These are phyloP conservation scores for Caradrina kadenii DNA, from an alignment of 2,888 invertebrate species.

Conservation along the genomic window DNA sequence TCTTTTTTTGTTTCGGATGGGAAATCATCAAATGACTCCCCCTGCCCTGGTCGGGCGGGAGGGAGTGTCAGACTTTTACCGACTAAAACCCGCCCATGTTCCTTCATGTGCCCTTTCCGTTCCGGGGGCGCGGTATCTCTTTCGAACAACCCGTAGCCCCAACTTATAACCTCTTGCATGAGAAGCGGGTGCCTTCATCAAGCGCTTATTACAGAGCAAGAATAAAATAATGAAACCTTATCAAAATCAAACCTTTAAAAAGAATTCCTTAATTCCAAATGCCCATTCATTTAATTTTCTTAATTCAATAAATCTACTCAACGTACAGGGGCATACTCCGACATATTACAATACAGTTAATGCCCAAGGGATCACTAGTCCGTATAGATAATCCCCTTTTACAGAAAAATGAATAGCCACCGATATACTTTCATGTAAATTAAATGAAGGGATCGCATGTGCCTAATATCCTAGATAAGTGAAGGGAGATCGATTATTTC, in stretches of 20 bases:
- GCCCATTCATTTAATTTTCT: conserved; percentile 44
- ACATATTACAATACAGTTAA: conserved; percentile 79
- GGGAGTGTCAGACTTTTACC: no score
- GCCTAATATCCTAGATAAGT: conserved; percentile 70
- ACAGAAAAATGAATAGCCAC: conserved; percentile 86
- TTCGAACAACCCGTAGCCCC: no score
- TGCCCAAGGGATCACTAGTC: conserved; percentile 84
- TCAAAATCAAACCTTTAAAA: conserved; percentile 1
- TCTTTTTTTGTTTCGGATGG: no score
- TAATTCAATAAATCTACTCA: conserved; percentile 54
- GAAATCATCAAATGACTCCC: no score
- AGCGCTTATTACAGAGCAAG: no score
- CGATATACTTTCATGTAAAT: conserved; percentile 87
- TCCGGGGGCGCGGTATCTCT: no score
- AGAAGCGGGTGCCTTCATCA: no score
- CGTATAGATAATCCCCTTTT: conserved; percentile 86
- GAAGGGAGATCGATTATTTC: conserved; percentile 76
- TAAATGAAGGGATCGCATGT: conserved; percentile 83
- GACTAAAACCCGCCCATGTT: no score
- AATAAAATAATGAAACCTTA: not conserved
- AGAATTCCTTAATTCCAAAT: conserved; percentile 3
- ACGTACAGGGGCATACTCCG: conserved; percentile 66
- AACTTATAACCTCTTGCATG: no score
- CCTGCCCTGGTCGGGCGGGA: no score
- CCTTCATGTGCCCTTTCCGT: no score